Evolutionary conservation across 2,113 vertebrate genomes (phyloP).

Genomic region (Catharus minimus): DNA sequence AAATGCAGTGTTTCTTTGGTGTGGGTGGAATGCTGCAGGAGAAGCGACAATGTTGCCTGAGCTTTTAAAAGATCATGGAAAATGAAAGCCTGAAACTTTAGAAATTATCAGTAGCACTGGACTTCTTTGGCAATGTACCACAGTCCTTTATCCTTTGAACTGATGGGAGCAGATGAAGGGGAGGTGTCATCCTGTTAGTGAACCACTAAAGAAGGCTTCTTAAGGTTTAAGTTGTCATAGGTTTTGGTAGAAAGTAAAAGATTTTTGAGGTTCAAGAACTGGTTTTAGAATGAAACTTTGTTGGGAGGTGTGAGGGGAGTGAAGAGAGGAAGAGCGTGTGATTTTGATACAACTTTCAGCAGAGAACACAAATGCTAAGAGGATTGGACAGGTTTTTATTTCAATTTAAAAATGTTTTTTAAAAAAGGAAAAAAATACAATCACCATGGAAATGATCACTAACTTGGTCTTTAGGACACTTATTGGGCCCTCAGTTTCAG

Average conservation of each 20-base stretch:
- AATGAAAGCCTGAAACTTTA: background rate
- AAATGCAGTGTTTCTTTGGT: background rate
- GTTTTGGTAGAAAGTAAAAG: background rate
- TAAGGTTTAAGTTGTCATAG: background rate
- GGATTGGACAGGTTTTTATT: fast-evolving
- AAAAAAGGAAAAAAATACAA: background rate
- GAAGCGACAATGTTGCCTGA: background rate
- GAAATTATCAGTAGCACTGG: background rate
- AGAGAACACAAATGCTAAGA: background rate
- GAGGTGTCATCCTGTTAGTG: background rate
- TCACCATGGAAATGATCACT: background rate
- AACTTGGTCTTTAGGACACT: background rate
- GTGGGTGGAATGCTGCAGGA: background rate
- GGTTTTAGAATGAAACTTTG: background rate
- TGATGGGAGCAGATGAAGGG: background rate
- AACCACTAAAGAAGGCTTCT: background rate
- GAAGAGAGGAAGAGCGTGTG: fast-evolving
- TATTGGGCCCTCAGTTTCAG: background rate
- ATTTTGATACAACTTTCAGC: background rate
- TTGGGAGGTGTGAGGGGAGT: background rate
- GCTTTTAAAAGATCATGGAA: background rate
- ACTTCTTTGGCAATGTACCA: background rate
- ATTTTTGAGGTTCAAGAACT: background rate
- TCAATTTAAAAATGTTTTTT: too few relatives aligned
- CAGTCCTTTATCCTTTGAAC: background rate